Base-by-base conservation (phyloP, 2,797 vertebrate genomes). In the Enteromius argenteus region DNA sequence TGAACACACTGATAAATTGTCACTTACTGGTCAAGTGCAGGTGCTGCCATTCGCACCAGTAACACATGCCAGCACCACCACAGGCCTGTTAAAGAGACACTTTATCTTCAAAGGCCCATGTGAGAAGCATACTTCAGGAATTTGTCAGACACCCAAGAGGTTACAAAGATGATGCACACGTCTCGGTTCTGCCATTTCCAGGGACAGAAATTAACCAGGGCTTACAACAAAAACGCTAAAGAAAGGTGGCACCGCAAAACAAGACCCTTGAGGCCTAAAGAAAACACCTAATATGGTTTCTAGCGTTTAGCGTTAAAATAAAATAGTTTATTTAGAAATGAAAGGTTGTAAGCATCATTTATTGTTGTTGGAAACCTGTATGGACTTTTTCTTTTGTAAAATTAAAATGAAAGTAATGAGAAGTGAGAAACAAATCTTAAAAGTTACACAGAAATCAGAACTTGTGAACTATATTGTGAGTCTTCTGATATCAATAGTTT, bases 21-120 rank as follows among this genome's bases (percentile, higher is more conserved):
- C 82, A 78, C 82, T 71, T 78, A 71, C 51, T 84, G 75, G 81
- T 76, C 74, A 83, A 69, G 73, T 58, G 72, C 64, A 68, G 23
- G 37, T 82, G 73, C 73, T 83, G 81, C 73, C 62, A 83, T 68
- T 77, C 27, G 3, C 81, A 83, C 80, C 60, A 56, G 62, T 51
- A 30, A 83, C 73, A 77, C 62, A 68, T 77, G 81, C 81, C 81
- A 83, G 73, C 73, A n/a, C 64, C 81, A 32, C 62, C 81, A 77
- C 23, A 8, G 73, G 49, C 49, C 49, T 76, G 72, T 83, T 68
- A 69, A 77, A 56, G 27, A 35, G 62, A 77, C 49, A 68, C 35
- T 4, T 62, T 66, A 76, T 42, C 35, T 35, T 42, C 42, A 2
- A 44, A 76, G 49, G 72, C 53, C 46, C 23, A 46, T 49, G 53